A percentile compares a stretch with the other conserved stretches of the same genome.
Evolutionary conservation across 2,888 invertebrate genomes (phyloP).

Genomic region (Erynnis tages): DNA sequence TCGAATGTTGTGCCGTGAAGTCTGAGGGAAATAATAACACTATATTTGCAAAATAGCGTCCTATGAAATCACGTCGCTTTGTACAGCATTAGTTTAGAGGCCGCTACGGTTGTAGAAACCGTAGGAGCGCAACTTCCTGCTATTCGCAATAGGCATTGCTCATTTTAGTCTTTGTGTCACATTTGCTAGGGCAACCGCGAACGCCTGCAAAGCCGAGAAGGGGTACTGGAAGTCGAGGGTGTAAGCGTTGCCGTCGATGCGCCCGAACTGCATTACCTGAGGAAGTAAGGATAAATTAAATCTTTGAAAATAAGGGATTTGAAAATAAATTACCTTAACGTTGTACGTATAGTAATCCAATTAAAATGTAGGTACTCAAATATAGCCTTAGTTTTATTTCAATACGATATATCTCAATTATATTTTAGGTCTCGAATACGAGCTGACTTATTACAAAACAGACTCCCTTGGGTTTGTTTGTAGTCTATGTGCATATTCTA

Average conservation of each 20-base stretch:
- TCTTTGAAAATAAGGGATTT: no score
- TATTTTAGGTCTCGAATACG: no score
- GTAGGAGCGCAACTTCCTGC: slow-evolving; percentile 40
- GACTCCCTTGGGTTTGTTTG: no score
- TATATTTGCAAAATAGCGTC: slow-evolving; percentile 17
- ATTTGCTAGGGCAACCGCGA: slow-evolving; percentile 98
- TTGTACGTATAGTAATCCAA: no score
- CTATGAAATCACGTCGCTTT: slow-evolving; percentile 22
- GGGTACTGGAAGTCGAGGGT: slow-evolving; percentile 99
- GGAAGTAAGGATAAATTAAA: no score
- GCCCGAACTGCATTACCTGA: slow-evolving; percentile 99
- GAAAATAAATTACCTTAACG: no score
- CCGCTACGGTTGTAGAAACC: slow-evolving; percentile 40
- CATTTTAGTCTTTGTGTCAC: slow-evolving; percentile 97
- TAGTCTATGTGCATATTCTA: no score
- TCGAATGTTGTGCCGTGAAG: slow-evolving; percentile 4
- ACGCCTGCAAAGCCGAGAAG: slow-evolving; percentile 98
- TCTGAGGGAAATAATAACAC: slow-evolving; percentile 15
- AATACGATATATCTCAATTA: no score
- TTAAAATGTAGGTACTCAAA: no score
- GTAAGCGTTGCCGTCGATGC: slow-evolving; percentile 99
- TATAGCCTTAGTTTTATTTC: no score
- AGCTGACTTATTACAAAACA: no score
- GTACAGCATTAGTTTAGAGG: slow-evolving; percentile 31
- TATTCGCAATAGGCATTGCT: slow-evolving; percentile 44